Evolutionary conservation across 2,888 invertebrate genomes (phyloP), one percentile per base, ranked within the genome.

Genomic region (Drosophila siamana): DNA sequence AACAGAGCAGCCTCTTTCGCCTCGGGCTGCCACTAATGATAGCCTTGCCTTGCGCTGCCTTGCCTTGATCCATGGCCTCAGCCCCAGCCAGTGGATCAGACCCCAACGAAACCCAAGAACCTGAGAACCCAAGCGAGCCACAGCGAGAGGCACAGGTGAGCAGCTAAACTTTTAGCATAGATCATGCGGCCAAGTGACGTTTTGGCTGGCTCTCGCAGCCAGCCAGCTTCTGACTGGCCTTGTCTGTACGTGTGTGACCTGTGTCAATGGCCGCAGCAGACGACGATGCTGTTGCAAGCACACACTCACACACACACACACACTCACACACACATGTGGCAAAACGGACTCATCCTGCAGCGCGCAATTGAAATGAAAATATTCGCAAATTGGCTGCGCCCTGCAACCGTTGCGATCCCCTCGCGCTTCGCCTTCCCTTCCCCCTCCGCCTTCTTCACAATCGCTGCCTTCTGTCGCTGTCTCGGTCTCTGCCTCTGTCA

Each of bases 371-470:
- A 89, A 90, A 88, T 89, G 78, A 86, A 90, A 90, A 91, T 89
- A 91, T 90, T 90, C 89, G 88, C 90, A 90, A 90, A 91, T 90
- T 91, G 90, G 88, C 84, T 88, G 88, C 78, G 70, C 81, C 84
- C 83, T 79, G 69, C 86, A 65, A 72, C 65, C 73, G 61, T 57
- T 33, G 50, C 44, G 41, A 59, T 77, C 43, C 51, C 63, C 48
- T 66, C 40, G 24, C 28, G 0, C 47, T 59, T 48, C 61, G 26
- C 28, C 24, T 13, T 33, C 16, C 24, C 16, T 38, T 13, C 16
- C 38, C 5, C 30, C 26, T 16, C 9, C 6, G 11, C 11, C 50
- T 46, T 15, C 38, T n/a, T 2, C 38, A 8, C 11, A 13, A 0
- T 24, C 40, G 2, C n/a, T 24, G 1, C 28, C 36, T 24, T 33